Percentiles rank a stretch among this genome's conserved stretches.
Conservation (phyloP, 1,140 invertebrate species). For the Heliconius congener region DNA sequence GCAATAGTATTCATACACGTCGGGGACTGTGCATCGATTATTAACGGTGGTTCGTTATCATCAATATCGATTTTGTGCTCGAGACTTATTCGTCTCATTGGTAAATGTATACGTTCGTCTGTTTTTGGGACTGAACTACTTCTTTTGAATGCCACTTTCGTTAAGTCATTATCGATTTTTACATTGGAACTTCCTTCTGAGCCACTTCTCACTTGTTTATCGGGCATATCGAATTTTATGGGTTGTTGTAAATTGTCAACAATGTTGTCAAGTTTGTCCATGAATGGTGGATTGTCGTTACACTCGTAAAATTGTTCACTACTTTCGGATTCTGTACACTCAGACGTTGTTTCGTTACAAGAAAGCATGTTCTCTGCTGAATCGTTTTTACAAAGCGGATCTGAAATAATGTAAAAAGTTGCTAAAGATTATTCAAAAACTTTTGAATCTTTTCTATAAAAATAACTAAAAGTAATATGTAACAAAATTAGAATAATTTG, state of each 20-base stretch:
- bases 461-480: too few relatives aligned
- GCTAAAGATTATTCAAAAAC: background rate
- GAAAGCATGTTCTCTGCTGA: constrained; percentile 79
- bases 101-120: constrained; percentile 60
- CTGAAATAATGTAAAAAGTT: constrained; percentile 41
- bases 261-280: constrained; percentile 63
- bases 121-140: constrained; percentile 74
- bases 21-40: constrained; percentile 72
- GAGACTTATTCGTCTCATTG: constrained; percentile 67
- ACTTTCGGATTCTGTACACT: constrained; percentile 80
- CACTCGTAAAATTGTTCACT: constrained; percentile 80
- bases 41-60: constrained; percentile 78
- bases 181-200: constrained; percentile 53
- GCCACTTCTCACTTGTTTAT: constrained; percentile 49
- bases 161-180: constrained; percentile 72
- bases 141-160: constrained; percentile 75
- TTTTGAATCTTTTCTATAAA: too few relatives aligned
- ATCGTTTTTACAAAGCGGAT: constrained; percentile 77
- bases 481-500: too few relatives aligned
- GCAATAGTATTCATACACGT: constrained; percentile 74
- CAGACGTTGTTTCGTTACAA: constrained; percentile 78
- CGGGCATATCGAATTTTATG: constrained; percentile 58
- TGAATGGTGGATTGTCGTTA: constrained; percentile 64
- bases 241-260: constrained; percentile 58
- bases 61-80: constrained; percentile 80